Evolutionary conservation across 2,113 vertebrate species (phyloP).

Genomic region (Dendrocopos noguchii): DNA sequence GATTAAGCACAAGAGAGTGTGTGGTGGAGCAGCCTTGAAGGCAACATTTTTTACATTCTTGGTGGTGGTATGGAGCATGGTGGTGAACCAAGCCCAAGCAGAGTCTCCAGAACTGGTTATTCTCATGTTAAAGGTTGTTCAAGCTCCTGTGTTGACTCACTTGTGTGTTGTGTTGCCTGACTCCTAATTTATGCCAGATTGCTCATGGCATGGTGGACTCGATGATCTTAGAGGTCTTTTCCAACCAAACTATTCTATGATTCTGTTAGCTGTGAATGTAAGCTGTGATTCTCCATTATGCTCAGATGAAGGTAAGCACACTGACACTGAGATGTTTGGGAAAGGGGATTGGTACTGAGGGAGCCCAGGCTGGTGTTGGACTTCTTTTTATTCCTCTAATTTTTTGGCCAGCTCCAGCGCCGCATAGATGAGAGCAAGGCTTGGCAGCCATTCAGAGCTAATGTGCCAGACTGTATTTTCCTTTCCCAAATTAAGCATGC

Average conservation of each 20-base stretch:
- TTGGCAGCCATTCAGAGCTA: conserved; percentile 29
- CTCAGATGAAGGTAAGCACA: not conserved
- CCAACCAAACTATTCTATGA: not conserved
- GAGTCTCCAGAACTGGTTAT: not conserved
- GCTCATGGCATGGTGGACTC: not conserved
- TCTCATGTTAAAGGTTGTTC: not conserved
- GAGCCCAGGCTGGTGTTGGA: not conserved
- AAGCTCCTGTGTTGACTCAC: not conserved
- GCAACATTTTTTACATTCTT: not conserved
- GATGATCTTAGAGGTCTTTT: no score
- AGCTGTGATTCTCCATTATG: not conserved
- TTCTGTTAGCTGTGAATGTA: not conserved
- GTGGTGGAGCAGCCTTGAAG: not conserved
- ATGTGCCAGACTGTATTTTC: conserved; percentile 66
- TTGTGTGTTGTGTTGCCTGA: not conserved
- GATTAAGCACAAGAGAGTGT: not conserved
- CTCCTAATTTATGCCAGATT: not conserved
- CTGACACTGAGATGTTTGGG: not conserved
- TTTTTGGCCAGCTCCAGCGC: not conserved
- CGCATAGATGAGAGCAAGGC: not conserved
- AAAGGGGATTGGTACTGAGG: not conserved
- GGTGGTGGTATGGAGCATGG: not conserved
- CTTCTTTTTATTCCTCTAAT: not conserved
- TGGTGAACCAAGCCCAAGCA: not conserved
- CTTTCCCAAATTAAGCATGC: conserved; percentile 64